Conservation (phyloP, 2,888 invertebrate genomes). For the Gibbula magus region DNA sequence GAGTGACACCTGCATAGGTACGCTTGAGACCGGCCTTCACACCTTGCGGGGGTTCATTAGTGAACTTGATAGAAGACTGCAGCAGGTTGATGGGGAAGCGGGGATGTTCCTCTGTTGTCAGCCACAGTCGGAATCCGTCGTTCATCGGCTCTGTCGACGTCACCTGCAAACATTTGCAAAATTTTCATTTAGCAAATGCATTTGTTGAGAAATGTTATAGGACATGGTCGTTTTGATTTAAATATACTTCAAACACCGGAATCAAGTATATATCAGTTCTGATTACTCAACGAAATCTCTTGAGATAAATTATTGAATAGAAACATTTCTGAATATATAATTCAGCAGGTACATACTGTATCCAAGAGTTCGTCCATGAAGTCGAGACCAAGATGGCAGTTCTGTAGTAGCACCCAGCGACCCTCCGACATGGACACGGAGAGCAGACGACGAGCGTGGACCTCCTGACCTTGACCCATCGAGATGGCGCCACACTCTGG, state of each 20-base stretch:
- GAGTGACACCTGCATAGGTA: constrained; percentile 92
- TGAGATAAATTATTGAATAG: too few species aligned
- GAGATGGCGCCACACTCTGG: constrained; percentile 85
- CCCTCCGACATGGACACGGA: constrained; percentile 86
- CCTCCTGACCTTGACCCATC: constrained; percentile 98
- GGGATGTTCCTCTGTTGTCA: constrained; percentile 94
- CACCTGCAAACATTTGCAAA: constrained; percentile 48
- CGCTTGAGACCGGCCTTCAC: constrained; percentile 94
- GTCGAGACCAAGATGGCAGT: constrained; percentile 94
- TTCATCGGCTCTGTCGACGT: constrained; percentile 83
- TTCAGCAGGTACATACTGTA: constrained; percentile 79
- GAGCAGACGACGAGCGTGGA: constrained; percentile 89
- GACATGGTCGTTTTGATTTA: too few species aligned
- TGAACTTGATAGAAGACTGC: constrained; percentile 97
- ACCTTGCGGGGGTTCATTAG: constrained; percentile 97
- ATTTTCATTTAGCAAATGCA: not conserved
- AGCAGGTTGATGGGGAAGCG: constrained; percentile 91
- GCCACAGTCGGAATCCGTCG: constrained; percentile 91
- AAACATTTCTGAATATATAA: too few species aligned
- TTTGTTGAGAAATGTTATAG: too few species aligned
- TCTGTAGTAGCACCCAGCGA: constrained; percentile 95
- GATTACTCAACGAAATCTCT: too few species aligned
- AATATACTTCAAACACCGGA: too few species aligned
- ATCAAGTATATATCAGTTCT: too few species aligned
- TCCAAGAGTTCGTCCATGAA: constrained; percentile 96